Evolutionary conservation across 2,797 vertebrate species (phyloP), one percentile per base, ranked within the genome.

Genomic region (Megalops cyprinoides): DNA sequence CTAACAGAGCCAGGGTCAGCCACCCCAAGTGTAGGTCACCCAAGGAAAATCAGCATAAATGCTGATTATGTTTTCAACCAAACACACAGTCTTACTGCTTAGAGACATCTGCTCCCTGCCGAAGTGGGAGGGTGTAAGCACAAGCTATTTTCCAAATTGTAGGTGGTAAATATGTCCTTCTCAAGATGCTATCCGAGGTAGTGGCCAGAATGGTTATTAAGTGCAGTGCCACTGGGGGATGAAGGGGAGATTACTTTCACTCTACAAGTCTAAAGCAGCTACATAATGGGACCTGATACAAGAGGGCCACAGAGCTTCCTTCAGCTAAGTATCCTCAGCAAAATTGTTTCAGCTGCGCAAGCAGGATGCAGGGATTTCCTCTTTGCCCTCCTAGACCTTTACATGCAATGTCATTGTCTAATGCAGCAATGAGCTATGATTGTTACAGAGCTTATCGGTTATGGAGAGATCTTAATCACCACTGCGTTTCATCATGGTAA

Each of bases 121-220:
- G 42, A n/a, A 6, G 28, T 49, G 79, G 23, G 23, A n/a, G 55
- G 42, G 51, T 74, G 53, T 74, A 67, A 74, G 56, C 31, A 71
- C 48, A 71, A 60, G 79, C 53, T 60, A 62, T 80, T 80, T n/a
- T 62, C 58, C 42, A 75, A 58, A 42, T 39, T 5, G 71, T 75
- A 75, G 53, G 79, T 49, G 71, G 71, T 80, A 75, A 62, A 80
- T 75, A 44, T 44, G 9, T 48, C 62, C 71, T 73, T 80, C 79
- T 62, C 55, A 75, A 80, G 79, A 79, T 49, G 25, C 8, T 80
- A 65, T 65, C 56, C 25, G 12, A n/a, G 55, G n/a, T 42, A 75
- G 74, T n/a, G 5, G 53, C 25, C 20, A 23, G 48, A 58, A 62
- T 74, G 78, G 53, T 79, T 65, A 77, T 71, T 77, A 77, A 67